These are phyloP conservation scores for Steinernema hermaphroditum DNA, from an alignment of 2,888 invertebrate species.

Conservation along the genomic window DNA sequence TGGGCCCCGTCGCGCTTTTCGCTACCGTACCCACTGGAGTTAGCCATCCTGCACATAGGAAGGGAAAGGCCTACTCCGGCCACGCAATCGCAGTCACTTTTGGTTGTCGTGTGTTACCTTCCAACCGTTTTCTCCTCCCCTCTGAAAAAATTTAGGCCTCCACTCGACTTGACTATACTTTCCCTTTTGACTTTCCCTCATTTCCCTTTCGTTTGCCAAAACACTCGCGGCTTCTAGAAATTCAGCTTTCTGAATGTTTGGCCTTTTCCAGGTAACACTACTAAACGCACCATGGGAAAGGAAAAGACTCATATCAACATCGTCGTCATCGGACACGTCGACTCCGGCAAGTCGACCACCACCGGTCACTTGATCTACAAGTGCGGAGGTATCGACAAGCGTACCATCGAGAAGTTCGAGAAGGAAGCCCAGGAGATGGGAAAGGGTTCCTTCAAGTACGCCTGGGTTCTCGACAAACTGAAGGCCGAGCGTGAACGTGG, in stretches of 20 bases:
- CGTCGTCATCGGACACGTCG: conserved; percentile 97
- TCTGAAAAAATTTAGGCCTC: conserved; percentile 18
- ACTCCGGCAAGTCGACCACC: conserved; percentile 94
- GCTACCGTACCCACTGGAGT: conserved; percentile 2
- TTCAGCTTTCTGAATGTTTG: neutral
- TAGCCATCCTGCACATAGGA: conserved; percentile 7
- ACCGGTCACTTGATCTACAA: conserved; percentile 97
- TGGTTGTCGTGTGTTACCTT: neutral
- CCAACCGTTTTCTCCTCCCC: neutral
- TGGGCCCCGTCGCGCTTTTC: conserved; percentile 19
- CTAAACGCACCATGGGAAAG: conserved; percentile 80
- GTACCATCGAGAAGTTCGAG: conserved; percentile 99
- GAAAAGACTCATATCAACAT: conserved; percentile 98
- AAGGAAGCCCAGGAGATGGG: conserved; percentile 83
- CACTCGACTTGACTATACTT: neutral
- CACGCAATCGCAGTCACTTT: neutral
- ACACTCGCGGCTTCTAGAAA: neutral
- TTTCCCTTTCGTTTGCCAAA: neutral
- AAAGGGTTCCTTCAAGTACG: conserved; percentile 96
- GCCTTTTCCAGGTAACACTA: neutral
- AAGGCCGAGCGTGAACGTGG: conserved; percentile 73
- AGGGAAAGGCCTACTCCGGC: neutral
- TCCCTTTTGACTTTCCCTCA: neutral
- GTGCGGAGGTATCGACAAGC: conserved; percentile 99
- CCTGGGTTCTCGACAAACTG: conserved; percentile 99